These are phyloP conservation scores for Holothuria glaberrima DNA, from an alignment of 35 echinoderm and acorn worm genomes.

Conservation along the genomic window DNA sequence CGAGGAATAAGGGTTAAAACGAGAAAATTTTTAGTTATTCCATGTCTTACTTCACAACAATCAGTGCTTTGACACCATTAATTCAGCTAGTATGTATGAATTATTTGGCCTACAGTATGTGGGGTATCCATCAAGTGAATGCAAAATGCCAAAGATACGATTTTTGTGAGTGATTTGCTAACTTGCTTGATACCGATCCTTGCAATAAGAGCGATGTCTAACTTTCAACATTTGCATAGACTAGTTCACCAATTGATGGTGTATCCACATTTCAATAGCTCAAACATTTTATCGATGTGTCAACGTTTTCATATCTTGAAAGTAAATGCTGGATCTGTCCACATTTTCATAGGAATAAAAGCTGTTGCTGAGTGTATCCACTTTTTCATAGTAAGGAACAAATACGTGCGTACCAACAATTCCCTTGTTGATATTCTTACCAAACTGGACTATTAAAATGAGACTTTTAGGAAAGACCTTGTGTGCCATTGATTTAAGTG, in stretches of 20 bases:
- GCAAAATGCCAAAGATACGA: too few species aligned
- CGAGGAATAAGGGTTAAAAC: too few species aligned
- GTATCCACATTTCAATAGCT: not conserved
- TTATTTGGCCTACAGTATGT: too few species aligned
- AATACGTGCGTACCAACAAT: not conserved
- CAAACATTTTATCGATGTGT: not conserved
- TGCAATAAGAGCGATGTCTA: not conserved
- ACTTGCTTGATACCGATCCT: too few species aligned
- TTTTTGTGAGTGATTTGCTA: too few species aligned
- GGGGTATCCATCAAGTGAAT: too few species aligned
- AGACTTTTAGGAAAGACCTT: not conserved
- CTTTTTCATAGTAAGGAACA: not conserved
- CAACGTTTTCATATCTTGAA: too few species aligned
- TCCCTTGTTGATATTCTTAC: not conserved
- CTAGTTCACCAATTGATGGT: not conserved
- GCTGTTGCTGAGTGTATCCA: constrained; percentile 15
- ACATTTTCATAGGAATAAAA: not conserved
- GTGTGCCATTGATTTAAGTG: not conserved
- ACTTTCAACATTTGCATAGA: not conserved
- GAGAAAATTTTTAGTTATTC: too few species aligned
- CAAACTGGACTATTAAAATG: not conserved
- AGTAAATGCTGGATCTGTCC: constrained; percentile 5
- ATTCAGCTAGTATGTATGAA: too few species aligned
- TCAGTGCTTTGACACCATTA: too few species aligned
- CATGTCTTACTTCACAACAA: too few species aligned